Percentiles rank a stretch among this genome's conserved stretches.
These are phyloP conservation scores for Seriola rivoliana DNA, from an alignment of 2,113 vertebrate genomes.

Conservation along the genomic window DNA sequence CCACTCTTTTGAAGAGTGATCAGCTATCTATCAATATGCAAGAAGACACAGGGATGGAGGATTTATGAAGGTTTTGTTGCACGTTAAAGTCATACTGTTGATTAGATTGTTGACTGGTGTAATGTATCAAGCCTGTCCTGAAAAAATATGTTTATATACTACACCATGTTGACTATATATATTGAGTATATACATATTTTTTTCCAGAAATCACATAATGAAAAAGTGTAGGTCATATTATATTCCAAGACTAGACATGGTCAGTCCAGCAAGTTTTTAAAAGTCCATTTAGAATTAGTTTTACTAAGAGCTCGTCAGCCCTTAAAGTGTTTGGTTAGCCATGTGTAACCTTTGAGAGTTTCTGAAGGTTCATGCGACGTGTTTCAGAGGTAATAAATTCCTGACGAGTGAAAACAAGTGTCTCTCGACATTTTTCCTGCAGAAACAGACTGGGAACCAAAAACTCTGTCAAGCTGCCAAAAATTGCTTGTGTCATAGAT, in stretches of 20 bases:
- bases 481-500: not conserved
- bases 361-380: not conserved
- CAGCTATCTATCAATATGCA: constrained; percentile 16
- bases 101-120: not conserved
- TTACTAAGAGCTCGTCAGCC: not conserved
- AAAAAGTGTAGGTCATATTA: not conserved
- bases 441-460: not conserved
- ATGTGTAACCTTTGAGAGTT: not conserved
- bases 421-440: not conserved
- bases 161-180: not conserved
- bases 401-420: not conserved
- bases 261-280: not conserved
- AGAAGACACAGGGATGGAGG: not conserved
- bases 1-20: constrained; percentile 18
- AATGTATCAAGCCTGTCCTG: not conserved
- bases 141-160: not conserved
- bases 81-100: not conserved
- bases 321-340: not conserved
- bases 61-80: not conserved
- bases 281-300: not conserved
- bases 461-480: constrained; percentile 8
- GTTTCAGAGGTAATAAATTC: not conserved
- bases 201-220: not conserved
- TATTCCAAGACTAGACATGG: not conserved
- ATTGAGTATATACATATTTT: not conserved